phyloP scores from a whole-genome alignment of 2,113 vertebrate genomes.

The Gadus macrocephalus region DNA sequence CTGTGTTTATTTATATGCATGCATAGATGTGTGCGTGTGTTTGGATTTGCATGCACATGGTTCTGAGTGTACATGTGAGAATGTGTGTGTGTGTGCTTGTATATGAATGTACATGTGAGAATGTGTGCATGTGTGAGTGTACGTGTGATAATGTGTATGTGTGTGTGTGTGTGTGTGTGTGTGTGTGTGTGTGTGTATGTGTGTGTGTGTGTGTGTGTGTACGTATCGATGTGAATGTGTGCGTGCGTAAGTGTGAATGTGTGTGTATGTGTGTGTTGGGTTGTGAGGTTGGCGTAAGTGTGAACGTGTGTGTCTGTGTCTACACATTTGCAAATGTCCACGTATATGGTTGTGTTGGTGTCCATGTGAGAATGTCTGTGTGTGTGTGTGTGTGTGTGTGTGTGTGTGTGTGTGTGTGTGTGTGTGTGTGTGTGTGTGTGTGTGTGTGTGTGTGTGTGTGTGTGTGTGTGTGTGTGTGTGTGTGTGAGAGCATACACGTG shows the following conservation, averaged over 20 bases:
- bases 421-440: neutral
- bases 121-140: too few species aligned
- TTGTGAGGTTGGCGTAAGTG: neutral
- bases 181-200: too few species aligned
- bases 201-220: neutral
- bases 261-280: neutral
- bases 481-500: neutral
- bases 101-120: neutral
- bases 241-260: neutral
- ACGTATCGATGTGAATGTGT: slow-evolving; percentile 6
- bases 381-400: neutral
- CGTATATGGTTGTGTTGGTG: too few species aligned
- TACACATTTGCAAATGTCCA: too few species aligned
- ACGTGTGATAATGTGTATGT: too few species aligned
- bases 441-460: neutral
- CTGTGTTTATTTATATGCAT: too few species aligned
- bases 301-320: neutral
- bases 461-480: neutral
- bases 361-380: neutral
- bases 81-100: neutral
- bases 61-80: slow-evolving; percentile 5
- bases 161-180: too few species aligned
- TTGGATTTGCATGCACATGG: neutral
- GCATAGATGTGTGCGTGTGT: neutral
- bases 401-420: neutral